phyloP scores from a whole-genome alignment of 2,888 invertebrate genomes.

The Carabus problematicus region DNA sequence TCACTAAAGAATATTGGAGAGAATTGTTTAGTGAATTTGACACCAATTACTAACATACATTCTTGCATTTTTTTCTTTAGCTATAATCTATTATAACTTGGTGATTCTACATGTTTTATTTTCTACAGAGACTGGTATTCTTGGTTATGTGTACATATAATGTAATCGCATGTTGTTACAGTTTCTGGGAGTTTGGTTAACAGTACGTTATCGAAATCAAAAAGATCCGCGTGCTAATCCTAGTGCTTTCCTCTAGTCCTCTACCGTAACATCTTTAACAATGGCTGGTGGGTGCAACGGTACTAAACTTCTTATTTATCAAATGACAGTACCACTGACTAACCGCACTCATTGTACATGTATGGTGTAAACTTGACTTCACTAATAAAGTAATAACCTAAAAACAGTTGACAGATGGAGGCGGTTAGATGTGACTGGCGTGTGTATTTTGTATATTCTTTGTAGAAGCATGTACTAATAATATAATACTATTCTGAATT shows the following conservation, averaged over 20 bases:
- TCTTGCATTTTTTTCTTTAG: no score
- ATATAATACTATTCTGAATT: no score
- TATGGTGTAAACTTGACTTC: background rate
- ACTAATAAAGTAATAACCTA: background rate
- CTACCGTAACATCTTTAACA: constrained; percentile 50
- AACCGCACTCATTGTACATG: background rate
- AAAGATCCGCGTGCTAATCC: constrained; percentile 97
- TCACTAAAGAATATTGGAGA: background rate
- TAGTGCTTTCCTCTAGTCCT: constrained; percentile 93
- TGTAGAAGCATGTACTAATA: background rate
- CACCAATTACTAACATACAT: background rate
- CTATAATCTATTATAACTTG: background rate
- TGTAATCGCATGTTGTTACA: constrained; percentile 62
- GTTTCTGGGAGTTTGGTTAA: constrained; percentile 97
- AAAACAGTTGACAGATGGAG: background rate
- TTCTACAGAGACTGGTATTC: background rate
- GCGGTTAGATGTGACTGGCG: background rate
- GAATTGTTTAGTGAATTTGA: background rate
- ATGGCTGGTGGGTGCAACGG: constrained; percentile 50
- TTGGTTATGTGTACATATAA: constrained; percentile 30
- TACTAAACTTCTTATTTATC: constrained; percentile 28
- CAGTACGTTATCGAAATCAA: constrained; percentile 96
- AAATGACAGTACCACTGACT: background rate
- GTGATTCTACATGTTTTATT: background rate
- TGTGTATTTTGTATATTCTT: constrained; percentile 33